Evolutionary conservation across 2,888 invertebrate genomes (phyloP), one percentile per base, ranked within the genome.

Genomic region (Drosophila fungiperda): DNA sequence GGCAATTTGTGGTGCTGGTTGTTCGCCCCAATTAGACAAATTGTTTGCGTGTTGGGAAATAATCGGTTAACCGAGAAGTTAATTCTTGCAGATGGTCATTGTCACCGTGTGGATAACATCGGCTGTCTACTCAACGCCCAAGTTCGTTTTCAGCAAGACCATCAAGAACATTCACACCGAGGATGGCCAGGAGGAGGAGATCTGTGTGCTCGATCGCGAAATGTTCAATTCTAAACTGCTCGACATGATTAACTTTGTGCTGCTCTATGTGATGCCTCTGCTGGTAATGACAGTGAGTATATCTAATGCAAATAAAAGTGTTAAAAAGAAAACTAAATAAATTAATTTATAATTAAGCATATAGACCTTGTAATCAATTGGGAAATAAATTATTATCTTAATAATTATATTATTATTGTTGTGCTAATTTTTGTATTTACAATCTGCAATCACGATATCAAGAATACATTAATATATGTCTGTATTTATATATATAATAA

Each of bases 141-240:
- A 97, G 90, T 96, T 98, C 91, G 95, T 97, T 80, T 97, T 96
- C 94, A 97, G 97, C 80, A 96, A 96, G 90, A 96, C 96, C 0
- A 95, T 97, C 59, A 95, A 95, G 23, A 95, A 93, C 73, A 90
- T 93, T 15, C 93, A 93, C 75, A 93, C 91, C 36, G 90, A 88
- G 70, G 92, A 93, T 66, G 93, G 93, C 0, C 91, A 90, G 29
- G 92, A 91, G 71, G 93, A 93, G 84, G 91, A 92, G 71, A 95
- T 97, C 73, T 97, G 97, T 92, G 95, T 96, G 58, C 94, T 96
- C 9, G 95, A 96, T 88, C 94, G 96, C 7, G 95, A 95, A 92
- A 96, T 96, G 92, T 97, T 96, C 93, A 96, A 97, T 92, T 96
- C 96, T 0, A 95, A 96, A 90, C 91, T 96, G 48, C 95, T 97